Evolutionary conservation across 2,888 invertebrate species (phyloP).

Genomic region (Leptopterna dolabrata): DNA sequence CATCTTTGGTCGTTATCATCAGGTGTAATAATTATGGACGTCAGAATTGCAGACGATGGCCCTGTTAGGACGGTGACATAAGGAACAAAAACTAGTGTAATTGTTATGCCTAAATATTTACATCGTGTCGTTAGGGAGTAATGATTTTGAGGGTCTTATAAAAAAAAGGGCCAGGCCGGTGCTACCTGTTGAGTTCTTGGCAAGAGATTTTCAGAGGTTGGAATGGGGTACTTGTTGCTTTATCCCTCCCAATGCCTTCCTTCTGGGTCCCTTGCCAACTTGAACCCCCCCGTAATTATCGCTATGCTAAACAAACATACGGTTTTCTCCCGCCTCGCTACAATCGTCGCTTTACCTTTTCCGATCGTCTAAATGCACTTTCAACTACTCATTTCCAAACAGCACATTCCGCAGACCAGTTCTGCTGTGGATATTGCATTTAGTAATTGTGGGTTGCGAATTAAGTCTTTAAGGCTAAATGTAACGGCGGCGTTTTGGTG

Average conservation of each 20-base stretch:
- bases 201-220: constrained; percentile 9
- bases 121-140: no score
- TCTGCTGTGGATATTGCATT: no score
- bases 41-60: no score
- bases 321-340: neutral
- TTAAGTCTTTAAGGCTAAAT: no score
- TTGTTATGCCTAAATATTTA: no score
- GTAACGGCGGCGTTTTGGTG: no score
- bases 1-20: no score
- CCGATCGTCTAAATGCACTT: neutral
- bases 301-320: constrained; percentile 12
- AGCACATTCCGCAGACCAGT: neutral
- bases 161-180: neutral
- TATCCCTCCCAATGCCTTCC: neutral
- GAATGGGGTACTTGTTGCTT: constrained; percentile 19
- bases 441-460: no score
- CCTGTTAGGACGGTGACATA: no score
- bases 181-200: constrained; percentile 8
- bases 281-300: neutral
- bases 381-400: neutral
- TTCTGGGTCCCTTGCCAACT: constrained; percentile 10
- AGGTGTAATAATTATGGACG: no score
- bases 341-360: neutral
- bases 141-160: no score
- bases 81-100: no score